phyloP scores from a whole-genome alignment of 2,113 vertebrate species.

The Chaetodon trifascialis region DNA sequence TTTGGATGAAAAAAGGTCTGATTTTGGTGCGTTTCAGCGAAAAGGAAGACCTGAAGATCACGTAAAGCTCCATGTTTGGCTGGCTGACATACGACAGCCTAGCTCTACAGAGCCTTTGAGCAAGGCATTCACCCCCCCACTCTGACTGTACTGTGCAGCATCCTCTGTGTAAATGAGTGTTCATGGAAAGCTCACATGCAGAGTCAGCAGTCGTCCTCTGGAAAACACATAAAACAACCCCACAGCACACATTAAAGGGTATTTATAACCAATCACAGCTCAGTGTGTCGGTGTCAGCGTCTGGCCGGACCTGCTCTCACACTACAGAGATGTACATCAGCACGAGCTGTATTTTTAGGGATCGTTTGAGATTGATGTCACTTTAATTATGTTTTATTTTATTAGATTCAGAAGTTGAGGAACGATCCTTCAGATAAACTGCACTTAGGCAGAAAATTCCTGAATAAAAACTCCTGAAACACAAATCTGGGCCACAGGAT shows the following conservation, averaged over 20 bases:
- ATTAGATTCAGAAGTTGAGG: neutral
- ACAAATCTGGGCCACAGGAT: neutral
- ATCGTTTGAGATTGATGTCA: slow-evolving; percentile 3
- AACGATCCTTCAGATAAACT: neutral
- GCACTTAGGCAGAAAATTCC: neutral
- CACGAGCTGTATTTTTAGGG: neutral
- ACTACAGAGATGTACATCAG: neutral
- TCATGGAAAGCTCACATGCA: slow-evolving; percentile 17
- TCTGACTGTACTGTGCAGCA: neutral
- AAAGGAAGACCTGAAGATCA: too few species aligned
- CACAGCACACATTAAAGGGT: slow-evolving; percentile 14
- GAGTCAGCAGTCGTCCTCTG: slow-evolving; percentile 26
- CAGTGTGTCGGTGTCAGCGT: neutral
- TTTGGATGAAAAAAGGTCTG: too few species aligned
- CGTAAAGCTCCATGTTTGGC: neutral
- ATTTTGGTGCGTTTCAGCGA: too few species aligned
- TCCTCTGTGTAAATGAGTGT: neutral
- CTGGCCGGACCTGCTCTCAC: neutral
- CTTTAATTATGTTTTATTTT: neutral
- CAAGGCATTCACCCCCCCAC: neutral
- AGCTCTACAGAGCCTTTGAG: neutral
- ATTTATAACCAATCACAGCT: slow-evolving; percentile 14
- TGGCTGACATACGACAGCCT: too few species aligned
- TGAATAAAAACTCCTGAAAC: neutral
- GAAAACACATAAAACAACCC: slow-evolving; percentile 39